Conservation (phyloP, 2,797 vertebrate species). For the Podarcis siculus region DNA sequence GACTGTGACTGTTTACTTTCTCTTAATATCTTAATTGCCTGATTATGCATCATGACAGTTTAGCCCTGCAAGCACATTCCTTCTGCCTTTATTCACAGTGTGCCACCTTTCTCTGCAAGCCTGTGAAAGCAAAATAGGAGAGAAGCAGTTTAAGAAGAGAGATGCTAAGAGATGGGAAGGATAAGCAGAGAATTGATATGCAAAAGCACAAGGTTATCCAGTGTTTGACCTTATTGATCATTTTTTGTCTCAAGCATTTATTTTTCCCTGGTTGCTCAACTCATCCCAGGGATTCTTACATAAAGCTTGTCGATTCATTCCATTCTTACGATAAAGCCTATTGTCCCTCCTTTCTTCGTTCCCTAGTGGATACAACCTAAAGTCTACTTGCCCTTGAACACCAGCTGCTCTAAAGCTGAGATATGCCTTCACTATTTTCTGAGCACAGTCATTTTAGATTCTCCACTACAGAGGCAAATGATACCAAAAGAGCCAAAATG, state of each 20-base stretch:
- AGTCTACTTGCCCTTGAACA: constrained; percentile 42
- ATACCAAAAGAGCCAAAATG: not conserved
- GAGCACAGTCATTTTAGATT: constrained; percentile 24
- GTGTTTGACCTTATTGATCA: constrained; percentile 26
- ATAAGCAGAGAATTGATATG: constrained; percentile 13
- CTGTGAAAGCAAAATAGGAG: not conserved
- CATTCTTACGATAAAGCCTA: constrained; percentile 17
- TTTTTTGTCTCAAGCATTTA: constrained; percentile 6
- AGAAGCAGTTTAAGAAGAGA: not conserved
- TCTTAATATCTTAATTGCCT: constrained; percentile 27
- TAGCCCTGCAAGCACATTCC: not conserved
- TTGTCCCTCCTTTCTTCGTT: constrained; percentile 43
- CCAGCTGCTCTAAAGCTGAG: not conserved
- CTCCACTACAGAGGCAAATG: not conserved
- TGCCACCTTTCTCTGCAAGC: not conserved
- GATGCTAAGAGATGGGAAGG: constrained; percentile 5
- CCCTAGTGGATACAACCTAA: constrained; percentile 42
- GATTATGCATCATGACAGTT: constrained; percentile 11
- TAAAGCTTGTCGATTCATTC: constrained; percentile 32
- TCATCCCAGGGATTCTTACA: constrained; percentile 24
- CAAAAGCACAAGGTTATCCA: constrained; percentile 27
- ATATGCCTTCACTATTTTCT: constrained; percentile 40
- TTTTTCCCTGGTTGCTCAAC: not conserved
- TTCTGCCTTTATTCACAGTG: constrained; percentile 9
- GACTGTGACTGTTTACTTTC: not conserved